phyloP scores from a whole-genome alignment of 2,797 vertebrate species.

The Leucoraja ocellata region DNA sequence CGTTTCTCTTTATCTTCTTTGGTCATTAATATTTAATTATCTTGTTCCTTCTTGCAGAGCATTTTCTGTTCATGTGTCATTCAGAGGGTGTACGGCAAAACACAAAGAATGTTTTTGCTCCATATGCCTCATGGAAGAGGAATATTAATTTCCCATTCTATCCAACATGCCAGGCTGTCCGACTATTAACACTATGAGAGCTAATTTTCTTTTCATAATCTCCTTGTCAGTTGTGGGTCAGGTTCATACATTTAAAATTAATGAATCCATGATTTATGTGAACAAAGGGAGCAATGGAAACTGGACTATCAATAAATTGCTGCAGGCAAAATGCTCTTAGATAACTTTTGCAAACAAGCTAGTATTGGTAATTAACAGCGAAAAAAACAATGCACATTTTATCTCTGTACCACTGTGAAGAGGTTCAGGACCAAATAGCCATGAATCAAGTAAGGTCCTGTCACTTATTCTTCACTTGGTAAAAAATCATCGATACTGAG shows the following conservation, averaged over 20 bases:
- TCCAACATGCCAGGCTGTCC: neutral
- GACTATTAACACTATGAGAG: neutral
- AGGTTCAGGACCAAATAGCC: neutral
- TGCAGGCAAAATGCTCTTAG: neutral
- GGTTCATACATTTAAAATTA: constrained; percentile 13
- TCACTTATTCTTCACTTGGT: neutral
- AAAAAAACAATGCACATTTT: neutral
- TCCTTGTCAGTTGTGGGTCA: neutral
- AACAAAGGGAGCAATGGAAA: neutral
- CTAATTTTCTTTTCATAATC: constrained; percentile 16
- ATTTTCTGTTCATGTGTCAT: neutral
- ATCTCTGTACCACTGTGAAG: neutral
- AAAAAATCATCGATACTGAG: too few relatives aligned
- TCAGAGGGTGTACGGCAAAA: neutral
- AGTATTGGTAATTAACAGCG: neutral
- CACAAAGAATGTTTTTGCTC: neutral
- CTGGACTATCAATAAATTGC: neutral
- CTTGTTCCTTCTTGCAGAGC: neutral
- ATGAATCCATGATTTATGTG: constrained; percentile 17
- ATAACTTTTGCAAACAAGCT: neutral
- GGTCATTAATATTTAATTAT: neutral
- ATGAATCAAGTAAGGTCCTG: neutral
- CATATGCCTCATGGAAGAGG: too few relatives aligned
- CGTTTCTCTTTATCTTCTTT: neutral
- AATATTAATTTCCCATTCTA: constrained; percentile 17